Percentiles rank a stretch among this genome's conserved stretches.
These are phyloP conservation scores for Styela plicata DNA, from an alignment of 23 tunicate genomes.

Conservation along the genomic window DNA sequence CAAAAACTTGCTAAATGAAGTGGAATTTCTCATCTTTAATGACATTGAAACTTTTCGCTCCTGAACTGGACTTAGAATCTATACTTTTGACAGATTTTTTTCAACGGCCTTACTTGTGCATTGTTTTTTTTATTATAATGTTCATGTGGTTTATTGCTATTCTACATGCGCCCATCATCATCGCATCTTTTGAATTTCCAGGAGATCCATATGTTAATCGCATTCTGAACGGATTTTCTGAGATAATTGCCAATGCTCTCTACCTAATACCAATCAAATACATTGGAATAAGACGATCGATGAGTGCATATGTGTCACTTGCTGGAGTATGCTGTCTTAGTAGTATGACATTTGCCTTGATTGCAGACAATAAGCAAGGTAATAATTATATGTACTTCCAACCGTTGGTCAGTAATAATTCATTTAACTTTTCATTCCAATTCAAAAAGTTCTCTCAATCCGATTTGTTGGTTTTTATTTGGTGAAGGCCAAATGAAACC, in stretches of 20 bases:
- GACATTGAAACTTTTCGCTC: too few species aligned
- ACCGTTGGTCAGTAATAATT: background rate
- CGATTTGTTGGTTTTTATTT: background rate
- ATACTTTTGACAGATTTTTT: too few species aligned
- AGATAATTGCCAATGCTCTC: constrained; percentile 9
- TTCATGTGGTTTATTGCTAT: too few species aligned
- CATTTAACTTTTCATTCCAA: too few species aligned
- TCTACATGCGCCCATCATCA: background rate
- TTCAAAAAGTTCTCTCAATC: background rate
- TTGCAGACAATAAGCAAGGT: constrained; percentile 38
- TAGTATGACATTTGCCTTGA: constrained; percentile 10
- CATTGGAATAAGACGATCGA: constrained; percentile 1
- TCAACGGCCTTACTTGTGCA: too few species aligned
- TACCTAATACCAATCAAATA: background rate
- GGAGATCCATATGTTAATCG: constrained; percentile 56
- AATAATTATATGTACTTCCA: too few species aligned
- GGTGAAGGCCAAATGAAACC: background rate
- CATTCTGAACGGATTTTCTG: constrained; percentile 42
- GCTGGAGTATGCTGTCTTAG: constrained; percentile 26
- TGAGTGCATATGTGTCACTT: background rate
- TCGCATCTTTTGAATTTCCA: background rate
- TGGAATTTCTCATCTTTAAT: too few species aligned
- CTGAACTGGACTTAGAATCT: too few species aligned
- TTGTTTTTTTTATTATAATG: too few species aligned
- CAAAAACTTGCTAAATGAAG: too few species aligned